Evolutionary conservation across 2,888 invertebrate species (phyloP), one percentile per base, ranked within the genome.

Genomic region (Aleiodes testaceus): DNA sequence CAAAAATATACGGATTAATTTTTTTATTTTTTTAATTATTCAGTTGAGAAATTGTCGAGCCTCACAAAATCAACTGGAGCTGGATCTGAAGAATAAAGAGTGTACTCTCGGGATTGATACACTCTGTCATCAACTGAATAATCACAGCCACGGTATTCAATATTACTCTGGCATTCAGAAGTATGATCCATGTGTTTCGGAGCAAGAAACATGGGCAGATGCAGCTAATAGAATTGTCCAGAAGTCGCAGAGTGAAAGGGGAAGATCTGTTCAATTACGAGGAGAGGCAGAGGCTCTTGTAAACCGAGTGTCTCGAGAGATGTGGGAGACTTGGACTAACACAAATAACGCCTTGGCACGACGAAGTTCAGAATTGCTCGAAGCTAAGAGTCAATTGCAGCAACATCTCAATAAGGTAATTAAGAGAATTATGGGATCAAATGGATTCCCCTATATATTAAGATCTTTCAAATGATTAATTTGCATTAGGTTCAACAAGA

Each of bases 101-200:
- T 92, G 93, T 59, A 95, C 97, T 11, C 90, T 96, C 70, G 94
- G 94, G 12, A 95, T 95, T 66, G 96, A 97, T 88, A 92, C 92
- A 45, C 91, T 94, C 88, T 96, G 96, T 82, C 96, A 96, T 85
- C 94, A 94, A 82, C 89, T 96, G 72, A 95, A 94, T 87, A 96
- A 96, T 87, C 90, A 90, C 78, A 93, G 92, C 36, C 90, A 94
- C 83, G 95, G 95, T 12, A 92, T 96, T 75, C 94, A 95, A 81
- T 96, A 93, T 88, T 95, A 94, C 87, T 94, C 95, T 66, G 96
- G 95, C 74, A 95, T 96, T 82, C 96, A 96, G 88, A 95, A 94
- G 87, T 94, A 92, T 85, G 95, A 96, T 90, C 93, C 94, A 12
- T 93, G 94, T 11, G 91, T 95, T 77, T 95, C 94, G 82, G 94